Evolutionary conservation across 30 jellyfish, hydroid and myxozoan genomes (phyloP), one percentile per base, ranked within the genome.

Genomic region (Aurelia aurita complex sp. Pacific): DNA sequence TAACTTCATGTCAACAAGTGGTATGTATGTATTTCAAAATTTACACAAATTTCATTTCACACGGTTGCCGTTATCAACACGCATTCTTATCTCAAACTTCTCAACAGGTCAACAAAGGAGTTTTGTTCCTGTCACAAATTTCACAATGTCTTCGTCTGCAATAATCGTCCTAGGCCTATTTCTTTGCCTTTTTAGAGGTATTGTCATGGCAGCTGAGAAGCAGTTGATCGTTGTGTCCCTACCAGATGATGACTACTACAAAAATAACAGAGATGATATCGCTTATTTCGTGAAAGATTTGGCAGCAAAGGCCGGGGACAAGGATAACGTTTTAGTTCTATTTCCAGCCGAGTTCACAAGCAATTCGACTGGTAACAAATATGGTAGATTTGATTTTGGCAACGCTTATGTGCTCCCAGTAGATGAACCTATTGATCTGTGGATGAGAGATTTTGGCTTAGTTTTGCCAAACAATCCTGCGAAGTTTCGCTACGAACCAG

Each of bases 371-470:
- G 36, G 60, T 43, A 67, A 54, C 11, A 33, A 73, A 16, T 14
- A 38, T 13, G 91, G 91, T 19, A 70, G 85, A 33, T 82, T 72
- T 63, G 83, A 82, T 67, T 70, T 82, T 18, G 91, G 91, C 15
- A 66, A 75, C 33, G 88, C 94, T 1, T 57, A 64, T 74, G 82
- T 73, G 19, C 75, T 85, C 9, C 76, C 68, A 12, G 87, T 74
- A 10, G 94, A 85, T 12, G 76, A 74, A 16, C 68, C 94, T 14
- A 62, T 85, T 1, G 94, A 85, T 61, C 77, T 85, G n/a, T 85
- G 94, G 94, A 73, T 75, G 88, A 64, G 94, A 34, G 94, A 85
- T 55, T 85, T 85, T 69, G 87, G 94, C 19, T 79, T 75, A 15
- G 53, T 74, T 18, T 17, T 23, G 43, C 88, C 94, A 9, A 4